phyloP scores from a whole-genome alignment of 2,797 vertebrate genomes.

The Gallinago stenura region DNA sequence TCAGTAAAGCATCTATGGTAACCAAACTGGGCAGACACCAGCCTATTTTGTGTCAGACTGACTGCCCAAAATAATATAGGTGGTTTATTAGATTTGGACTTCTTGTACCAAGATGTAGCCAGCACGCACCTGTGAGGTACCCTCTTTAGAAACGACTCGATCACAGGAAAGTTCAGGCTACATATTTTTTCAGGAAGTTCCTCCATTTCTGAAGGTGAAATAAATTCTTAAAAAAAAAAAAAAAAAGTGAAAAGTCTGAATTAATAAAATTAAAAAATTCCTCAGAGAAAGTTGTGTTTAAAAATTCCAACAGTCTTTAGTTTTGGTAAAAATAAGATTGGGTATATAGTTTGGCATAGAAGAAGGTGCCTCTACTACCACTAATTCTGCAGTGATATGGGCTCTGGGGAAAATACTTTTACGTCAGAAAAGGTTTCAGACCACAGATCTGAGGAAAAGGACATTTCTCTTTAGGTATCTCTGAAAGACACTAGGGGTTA shows the following conservation, averaged over 20 bases:
- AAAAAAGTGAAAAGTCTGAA: not conserved
- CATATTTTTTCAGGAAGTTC: not conserved
- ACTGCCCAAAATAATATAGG: conserved; percentile 31
- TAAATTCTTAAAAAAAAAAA: not conserved
- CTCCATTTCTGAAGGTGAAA: not conserved
- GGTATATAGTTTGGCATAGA: not conserved
- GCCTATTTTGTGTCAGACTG: conserved; percentile 10
- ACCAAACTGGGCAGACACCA: not conserved
- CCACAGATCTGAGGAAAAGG: not conserved
- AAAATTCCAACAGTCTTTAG: not conserved
- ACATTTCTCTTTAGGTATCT: not conserved
- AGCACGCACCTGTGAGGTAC: not conserved
- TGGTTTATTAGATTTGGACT: not conserved
- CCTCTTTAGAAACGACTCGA: not conserved
- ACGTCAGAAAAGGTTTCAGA: not conserved
- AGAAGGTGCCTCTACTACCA: not conserved
- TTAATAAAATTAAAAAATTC: not conserved
- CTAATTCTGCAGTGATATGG: not conserved
- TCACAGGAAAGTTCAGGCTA: not conserved
- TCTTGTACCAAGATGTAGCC: not conserved
- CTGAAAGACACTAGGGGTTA: not conserved
- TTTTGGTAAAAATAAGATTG: not conserved
- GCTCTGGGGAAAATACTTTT: not conserved
- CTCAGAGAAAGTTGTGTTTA: not conserved
- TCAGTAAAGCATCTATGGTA: not conserved